Evolutionary conservation across 1,140 invertebrate species (phyloP).

Genomic region (Caerostris darwini): DNA sequence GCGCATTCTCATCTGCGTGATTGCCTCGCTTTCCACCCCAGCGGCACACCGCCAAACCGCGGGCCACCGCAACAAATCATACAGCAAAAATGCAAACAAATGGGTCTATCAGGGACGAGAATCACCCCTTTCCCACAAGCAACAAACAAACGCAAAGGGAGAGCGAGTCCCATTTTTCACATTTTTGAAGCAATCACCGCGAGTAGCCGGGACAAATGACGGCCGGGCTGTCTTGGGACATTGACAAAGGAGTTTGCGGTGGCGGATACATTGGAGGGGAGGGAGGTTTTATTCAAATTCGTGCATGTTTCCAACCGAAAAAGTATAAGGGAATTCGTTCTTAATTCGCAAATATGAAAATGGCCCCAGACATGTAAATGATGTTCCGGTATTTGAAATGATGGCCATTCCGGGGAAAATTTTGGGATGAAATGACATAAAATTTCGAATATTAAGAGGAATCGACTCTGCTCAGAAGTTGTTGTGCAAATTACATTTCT

Average conservation of each 20-base stretch:
- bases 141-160: neutral
- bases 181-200: conserved; percentile 32
- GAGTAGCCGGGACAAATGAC: conserved; percentile 13
- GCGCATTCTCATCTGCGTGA: neutral
- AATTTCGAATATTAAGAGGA: neutral
- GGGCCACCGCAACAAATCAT: conserved; percentile 11
- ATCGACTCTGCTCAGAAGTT: neutral
- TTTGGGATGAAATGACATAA: neutral
- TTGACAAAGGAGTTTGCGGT: conserved; percentile 5
- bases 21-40: neutral
- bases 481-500: neutral
- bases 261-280: neutral
- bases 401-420: neutral
- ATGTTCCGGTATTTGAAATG: neutral
- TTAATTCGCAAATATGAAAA: conserved; percentile 32
- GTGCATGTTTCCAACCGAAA: neutral
- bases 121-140: neutral
- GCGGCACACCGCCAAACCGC: neutral
- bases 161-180: conserved; percentile 16
- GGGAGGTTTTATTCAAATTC: conserved; percentile 20
- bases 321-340: neutral
- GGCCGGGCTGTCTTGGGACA: conserved; percentile 6
- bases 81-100: conserved; percentile 28
- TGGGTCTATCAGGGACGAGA: neutral
- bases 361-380: neutral